These are phyloP conservation scores for Origma solitaria DNA, from an alignment of 2,113 vertebrate species.

Conservation along the genomic window DNA sequence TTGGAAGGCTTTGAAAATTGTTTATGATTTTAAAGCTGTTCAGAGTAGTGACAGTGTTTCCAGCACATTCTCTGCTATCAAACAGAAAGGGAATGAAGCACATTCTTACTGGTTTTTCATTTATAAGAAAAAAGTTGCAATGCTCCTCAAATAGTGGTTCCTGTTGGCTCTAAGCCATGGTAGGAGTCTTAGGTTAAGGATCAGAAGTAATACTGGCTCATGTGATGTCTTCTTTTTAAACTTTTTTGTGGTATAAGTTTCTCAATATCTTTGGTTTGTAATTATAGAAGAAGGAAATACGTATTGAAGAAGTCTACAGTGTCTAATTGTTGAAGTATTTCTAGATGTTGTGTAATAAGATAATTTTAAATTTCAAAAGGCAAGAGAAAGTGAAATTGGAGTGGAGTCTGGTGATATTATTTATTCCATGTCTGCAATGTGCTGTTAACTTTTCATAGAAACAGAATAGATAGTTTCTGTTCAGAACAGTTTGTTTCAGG, in stretches of 20 bases:
- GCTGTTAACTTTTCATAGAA: slow-evolving; percentile 14
- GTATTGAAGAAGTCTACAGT: background rate
- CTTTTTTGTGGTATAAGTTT: background rate
- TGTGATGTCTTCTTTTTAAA: background rate
- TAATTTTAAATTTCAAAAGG: background rate
- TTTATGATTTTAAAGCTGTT: background rate
- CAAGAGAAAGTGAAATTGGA: background rate
- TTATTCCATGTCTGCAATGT: background rate
- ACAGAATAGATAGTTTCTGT: slow-evolving; percentile 25
- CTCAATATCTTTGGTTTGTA: background rate
- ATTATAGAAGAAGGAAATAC: background rate
- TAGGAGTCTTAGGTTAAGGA: background rate
- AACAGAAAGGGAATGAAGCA: background rate
- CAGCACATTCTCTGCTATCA: background rate
- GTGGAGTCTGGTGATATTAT: background rate
- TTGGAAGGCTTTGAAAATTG: background rate
- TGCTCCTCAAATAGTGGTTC: background rate
- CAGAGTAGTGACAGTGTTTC: background rate
- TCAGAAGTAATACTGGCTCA: background rate
- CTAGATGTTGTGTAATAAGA: background rate
- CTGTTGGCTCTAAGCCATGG: background rate
- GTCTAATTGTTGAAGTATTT: background rate
- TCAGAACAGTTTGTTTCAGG: slow-evolving; percentile 50
- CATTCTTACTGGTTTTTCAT: background rate
- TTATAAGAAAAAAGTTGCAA: background rate